These are phyloP conservation scores for Allophyes oxyacanthae DNA, from an alignment of 2,888 invertebrate genomes.

Conservation along the genomic window DNA sequence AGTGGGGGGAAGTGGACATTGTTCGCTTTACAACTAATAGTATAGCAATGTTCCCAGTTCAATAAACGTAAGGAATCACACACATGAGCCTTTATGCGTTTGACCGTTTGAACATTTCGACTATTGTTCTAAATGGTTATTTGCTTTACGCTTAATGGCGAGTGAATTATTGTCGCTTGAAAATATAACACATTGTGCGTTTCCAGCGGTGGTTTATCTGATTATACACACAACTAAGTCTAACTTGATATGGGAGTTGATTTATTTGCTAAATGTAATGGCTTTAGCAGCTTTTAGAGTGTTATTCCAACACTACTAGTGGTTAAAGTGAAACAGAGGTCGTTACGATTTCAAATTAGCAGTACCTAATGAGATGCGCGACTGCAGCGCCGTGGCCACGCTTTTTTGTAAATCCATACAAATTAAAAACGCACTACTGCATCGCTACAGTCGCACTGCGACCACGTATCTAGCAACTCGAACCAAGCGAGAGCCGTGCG, in stretches of 20 bases:
- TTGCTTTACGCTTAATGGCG: background rate
- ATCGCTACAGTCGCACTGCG: no score
- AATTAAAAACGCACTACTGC: no score
- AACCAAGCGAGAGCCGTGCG: no score
- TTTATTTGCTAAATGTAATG: conserved; percentile 6
- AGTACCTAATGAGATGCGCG: no score
- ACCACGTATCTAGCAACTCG: no score
- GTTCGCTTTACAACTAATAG: conserved; percentile 42
- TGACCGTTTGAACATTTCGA: background rate
- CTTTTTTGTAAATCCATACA: no score
- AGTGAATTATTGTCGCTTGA: background rate
- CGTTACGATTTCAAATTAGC: no score
- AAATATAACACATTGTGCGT: no score
- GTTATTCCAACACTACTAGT: no score
- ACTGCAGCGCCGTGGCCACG: no score
- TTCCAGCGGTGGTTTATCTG: conserved; percentile 4
- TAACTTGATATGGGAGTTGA: conserved; percentile 9
- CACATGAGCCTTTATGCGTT: background rate
- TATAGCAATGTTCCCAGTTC: conserved; percentile 32
- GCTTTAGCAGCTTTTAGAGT: conserved; percentile 5
- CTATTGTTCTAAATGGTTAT: conserved; percentile 1
- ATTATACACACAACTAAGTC: conserved; percentile 13
- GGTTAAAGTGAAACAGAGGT: conserved; percentile 1
- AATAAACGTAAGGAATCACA: conserved; percentile 22
- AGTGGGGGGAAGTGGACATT: conserved; percentile 54